Conservation (phyloP, 2,888 invertebrate genomes). For the Euzetes globulus region DNA sequence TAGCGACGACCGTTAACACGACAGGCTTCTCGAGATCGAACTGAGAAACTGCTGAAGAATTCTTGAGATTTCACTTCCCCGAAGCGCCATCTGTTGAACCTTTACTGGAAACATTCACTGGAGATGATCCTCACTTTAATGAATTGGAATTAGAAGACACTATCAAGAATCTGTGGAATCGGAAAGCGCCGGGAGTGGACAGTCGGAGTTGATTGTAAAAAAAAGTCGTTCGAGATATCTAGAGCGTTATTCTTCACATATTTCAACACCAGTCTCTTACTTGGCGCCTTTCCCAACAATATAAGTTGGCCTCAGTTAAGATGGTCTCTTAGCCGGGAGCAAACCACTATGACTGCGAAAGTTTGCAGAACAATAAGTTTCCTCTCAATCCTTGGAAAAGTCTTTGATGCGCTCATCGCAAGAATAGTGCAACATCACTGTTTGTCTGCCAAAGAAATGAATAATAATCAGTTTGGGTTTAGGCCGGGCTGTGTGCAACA, state of each 20-base stretch:
- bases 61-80: no score
- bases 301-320: not conserved
- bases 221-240: not conserved
- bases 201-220: not conserved
- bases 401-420: not conserved
- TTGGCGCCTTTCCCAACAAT: not conserved
- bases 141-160: not conserved
- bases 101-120: no score
- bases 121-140: not conserved
- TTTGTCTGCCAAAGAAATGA: not conserved
- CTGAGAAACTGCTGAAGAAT: no score
- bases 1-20: no score
- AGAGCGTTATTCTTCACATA: not conserved
- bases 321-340: not conserved
- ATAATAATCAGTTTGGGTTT: not conserved
- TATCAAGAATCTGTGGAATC: not conserved
- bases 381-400: not conserved
- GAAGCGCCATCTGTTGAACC: no score
- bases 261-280: not conserved
- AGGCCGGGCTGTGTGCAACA: not conserved
- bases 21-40: no score
- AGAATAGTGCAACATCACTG: not conserved
- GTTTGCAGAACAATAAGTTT: not conserved
- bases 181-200: not conserved
- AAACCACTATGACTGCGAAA: not conserved